Evolutionary conservation across 2,797 vertebrate species (phyloP).

Genomic region (Tragelaphus oryx): DNA sequence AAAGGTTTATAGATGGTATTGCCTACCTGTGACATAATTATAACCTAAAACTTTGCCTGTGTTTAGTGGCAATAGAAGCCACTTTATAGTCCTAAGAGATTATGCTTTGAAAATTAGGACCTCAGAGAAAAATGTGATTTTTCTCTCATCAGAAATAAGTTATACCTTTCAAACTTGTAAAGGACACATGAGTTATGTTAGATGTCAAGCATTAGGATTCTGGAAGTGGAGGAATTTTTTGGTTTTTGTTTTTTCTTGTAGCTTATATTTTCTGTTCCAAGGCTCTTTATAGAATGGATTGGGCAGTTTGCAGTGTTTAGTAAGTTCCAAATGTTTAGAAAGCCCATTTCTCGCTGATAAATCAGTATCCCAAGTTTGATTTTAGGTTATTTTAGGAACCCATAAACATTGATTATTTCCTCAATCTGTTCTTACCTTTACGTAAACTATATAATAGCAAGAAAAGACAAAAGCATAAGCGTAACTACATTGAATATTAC

Average conservation of each 20-base stretch:
- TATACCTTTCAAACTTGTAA: background rate
- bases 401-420: background rate
- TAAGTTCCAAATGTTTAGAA: background rate
- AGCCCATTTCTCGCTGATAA: background rate
- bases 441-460: background rate
- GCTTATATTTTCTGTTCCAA: background rate
- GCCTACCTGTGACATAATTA: background rate
- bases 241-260: background rate
- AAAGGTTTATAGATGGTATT: background rate
- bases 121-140: background rate
- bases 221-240: background rate
- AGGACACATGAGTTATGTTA: background rate
- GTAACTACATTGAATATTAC: background rate
- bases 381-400: background rate
- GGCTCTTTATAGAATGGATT: background rate
- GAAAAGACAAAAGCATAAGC: background rate
- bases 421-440: background rate
- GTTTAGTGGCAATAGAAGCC: background rate
- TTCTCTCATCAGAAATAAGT: background rate
- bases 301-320: background rate
- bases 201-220: conserved; percentile 3
- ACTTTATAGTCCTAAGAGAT: background rate
- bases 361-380: background rate
- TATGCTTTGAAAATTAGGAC: background rate
- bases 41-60: background rate